Evolutionary conservation across 1,140 invertebrate genomes (phyloP).

Genomic region (Eufriesea mexicana): DNA sequence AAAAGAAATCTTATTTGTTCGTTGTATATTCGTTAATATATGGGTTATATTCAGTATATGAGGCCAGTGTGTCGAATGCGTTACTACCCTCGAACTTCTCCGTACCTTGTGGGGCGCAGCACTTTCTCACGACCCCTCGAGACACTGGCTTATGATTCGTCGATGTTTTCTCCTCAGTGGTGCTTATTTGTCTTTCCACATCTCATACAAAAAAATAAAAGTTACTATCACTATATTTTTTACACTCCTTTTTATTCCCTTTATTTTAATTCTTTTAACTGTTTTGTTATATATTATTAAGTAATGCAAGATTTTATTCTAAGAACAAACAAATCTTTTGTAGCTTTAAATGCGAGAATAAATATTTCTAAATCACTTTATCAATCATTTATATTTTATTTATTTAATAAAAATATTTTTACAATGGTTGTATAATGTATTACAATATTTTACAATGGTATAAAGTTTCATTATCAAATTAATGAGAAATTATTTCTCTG

Average conservation of each 20-base stretch:
- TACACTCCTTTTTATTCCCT: not conserved
- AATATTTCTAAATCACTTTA: not conserved
- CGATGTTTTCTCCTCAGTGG: slow-evolving; percentile 29
- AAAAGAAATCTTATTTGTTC: not conserved
- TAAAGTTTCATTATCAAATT: not conserved
- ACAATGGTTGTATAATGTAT: not conserved
- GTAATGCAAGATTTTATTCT: not conserved
- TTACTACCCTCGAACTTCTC: slow-evolving; percentile 38
- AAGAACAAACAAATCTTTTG: not conserved
- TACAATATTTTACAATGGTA: not conserved
- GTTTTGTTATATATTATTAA: too few relatives aligned
- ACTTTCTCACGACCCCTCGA: slow-evolving; percentile 20
- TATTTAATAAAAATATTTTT: not conserved
- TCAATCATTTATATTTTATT: not conserved
- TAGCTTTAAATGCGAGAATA: not conserved
- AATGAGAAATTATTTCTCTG: slow-evolving; percentile 33
- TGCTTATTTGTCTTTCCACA: slow-evolving; percentile 32
- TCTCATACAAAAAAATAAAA: not conserved
- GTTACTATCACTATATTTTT: not conserved
- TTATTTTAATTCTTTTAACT: too few relatives aligned
- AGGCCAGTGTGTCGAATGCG: slow-evolving; percentile 43
- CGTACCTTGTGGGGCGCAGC: slow-evolving; percentile 22
- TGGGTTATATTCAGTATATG: not conserved
- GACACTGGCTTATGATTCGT: slow-evolving; percentile 42
- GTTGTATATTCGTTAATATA: slow-evolving; percentile 29